A percentile compares a stretch with the other conserved stretches of the same genome.
Conservation (phyloP, 2,888 invertebrate species). For the Pomacea canaliculata region DNA sequence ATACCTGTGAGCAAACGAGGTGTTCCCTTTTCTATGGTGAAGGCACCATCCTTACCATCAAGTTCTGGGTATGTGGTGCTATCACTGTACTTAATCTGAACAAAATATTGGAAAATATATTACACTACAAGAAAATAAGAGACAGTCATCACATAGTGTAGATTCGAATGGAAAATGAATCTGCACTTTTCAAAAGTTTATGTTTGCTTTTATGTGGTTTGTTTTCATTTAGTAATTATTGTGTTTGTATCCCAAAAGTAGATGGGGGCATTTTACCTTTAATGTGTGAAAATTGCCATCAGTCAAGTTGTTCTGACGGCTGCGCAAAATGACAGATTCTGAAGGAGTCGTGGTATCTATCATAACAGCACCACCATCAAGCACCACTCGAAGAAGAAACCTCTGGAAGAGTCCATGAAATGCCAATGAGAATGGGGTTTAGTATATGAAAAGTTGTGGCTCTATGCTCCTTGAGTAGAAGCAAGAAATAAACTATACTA, state of each 20-base stretch:
- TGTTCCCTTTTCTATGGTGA: conserved; percentile 29
- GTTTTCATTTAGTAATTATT: no score
- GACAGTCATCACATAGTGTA: no score
- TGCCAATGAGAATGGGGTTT: background rate
- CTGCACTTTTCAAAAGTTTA: no score
- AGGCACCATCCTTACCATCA: conserved; percentile 32
- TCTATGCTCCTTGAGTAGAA: no score
- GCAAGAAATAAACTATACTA: no score
- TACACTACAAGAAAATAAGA: no score
- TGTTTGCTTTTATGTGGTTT: no score
- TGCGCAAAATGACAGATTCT: conserved; percentile 29
- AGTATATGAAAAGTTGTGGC: background rate
- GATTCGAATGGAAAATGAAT: no score
- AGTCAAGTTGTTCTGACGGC: conserved; percentile 27
- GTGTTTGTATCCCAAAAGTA: no score
- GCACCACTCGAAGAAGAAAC: conserved; percentile 28
- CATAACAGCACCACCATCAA: conserved; percentile 29
- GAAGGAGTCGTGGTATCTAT: conserved; percentile 34
- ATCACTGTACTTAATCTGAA: conserved; percentile 33
- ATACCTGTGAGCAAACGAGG: conserved; percentile 19
- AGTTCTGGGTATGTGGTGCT: conserved; percentile 35
- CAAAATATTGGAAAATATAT: background rate
- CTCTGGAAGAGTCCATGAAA: conserved; percentile 22
- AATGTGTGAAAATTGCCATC: conserved; percentile 30
- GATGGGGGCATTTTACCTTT: conserved; percentile 19